phyloP scores from a whole-genome alignment of 2,797 vertebrate species.

The Peromyscus melanophrys region DNA sequence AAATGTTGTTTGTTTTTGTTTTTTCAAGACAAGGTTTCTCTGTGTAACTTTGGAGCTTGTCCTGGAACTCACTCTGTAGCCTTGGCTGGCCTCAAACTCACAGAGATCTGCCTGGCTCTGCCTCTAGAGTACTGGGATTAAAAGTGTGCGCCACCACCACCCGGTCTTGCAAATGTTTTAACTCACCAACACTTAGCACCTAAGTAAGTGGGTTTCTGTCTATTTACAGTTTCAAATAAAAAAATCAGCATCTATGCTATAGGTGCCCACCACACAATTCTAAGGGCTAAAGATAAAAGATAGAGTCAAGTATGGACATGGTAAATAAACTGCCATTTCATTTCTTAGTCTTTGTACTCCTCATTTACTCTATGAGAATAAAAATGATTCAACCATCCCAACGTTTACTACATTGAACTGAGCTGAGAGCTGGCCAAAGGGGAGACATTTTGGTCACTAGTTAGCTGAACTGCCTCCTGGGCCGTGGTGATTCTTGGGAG shows the following conservation, averaged over 20 bases:
- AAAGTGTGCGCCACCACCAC: too few species aligned
- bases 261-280: not conserved
- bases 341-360: not conserved
- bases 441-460: not conserved
- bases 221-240: slow-evolving; percentile 49
- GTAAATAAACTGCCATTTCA: not conserved
- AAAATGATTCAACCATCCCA: slow-evolving; percentile 38
- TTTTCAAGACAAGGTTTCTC: too few species aligned
- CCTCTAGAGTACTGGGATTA: too few species aligned
- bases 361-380: not conserved
- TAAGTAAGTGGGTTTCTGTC: not conserved
- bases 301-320: not conserved
- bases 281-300: slow-evolving; percentile 25
- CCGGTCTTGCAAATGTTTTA: not conserved
- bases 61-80: too few species aligned
- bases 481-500: not conserved
- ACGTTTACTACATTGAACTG: not conserved
- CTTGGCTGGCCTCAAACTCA: too few species aligned
- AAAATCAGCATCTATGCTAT: not conserved
- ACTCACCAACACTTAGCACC: slow-evolving; percentile 6
- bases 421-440: not conserved
- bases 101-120: too few species aligned
- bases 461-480: not conserved
- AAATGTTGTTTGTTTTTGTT: not conserved
- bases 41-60: too few species aligned